phyloP scores from a whole-genome alignment of 2,113 vertebrate species.

The Pholis gunnellus region DNA sequence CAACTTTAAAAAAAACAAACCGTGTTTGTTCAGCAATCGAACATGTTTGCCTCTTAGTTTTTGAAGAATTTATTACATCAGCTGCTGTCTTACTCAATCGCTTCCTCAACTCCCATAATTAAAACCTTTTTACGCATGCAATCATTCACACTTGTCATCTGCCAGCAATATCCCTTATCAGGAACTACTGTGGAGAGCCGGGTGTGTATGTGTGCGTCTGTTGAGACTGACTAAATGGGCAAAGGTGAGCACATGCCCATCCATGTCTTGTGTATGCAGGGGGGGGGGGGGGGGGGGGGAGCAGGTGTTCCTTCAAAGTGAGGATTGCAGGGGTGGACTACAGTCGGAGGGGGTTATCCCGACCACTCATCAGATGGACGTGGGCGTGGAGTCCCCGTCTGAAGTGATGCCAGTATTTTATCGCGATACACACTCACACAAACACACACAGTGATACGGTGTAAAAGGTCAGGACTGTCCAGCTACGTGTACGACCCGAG shows the following conservation, averaged over 20 bases:
- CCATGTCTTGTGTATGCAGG: background rate
- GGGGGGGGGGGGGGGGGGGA: background rate
- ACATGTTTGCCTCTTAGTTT: background rate
- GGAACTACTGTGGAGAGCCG: constrained; percentile 38
- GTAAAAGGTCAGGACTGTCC: constrained; percentile 67
- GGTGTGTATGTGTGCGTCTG: constrained; percentile 12
- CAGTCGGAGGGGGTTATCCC: constrained; percentile 55
- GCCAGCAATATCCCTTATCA: constrained; percentile 76
- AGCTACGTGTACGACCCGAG: constrained; percentile 15
- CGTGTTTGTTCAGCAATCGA: background rate
- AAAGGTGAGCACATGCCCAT: background rate
- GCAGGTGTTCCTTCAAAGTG: constrained; percentile 84
- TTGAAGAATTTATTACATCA: background rate
- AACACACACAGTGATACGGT: constrained; percentile 9
- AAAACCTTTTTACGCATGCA: constrained; percentile 45
- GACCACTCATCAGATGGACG: constrained; percentile 54
- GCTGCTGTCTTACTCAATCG: background rate
- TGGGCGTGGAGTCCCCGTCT: constrained; percentile 47
- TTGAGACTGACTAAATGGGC: background rate
- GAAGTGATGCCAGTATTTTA: constrained; percentile 76
- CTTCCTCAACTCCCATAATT: constrained; percentile 20
- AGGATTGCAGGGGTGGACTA: constrained; percentile 57
- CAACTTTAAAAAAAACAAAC: background rate
- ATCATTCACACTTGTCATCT: constrained; percentile 72
- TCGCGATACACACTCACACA: constrained; percentile 27